Base-by-base conservation (phyloP, 2,113 vertebrate genomes). In the Suricata suricatta region DNA sequence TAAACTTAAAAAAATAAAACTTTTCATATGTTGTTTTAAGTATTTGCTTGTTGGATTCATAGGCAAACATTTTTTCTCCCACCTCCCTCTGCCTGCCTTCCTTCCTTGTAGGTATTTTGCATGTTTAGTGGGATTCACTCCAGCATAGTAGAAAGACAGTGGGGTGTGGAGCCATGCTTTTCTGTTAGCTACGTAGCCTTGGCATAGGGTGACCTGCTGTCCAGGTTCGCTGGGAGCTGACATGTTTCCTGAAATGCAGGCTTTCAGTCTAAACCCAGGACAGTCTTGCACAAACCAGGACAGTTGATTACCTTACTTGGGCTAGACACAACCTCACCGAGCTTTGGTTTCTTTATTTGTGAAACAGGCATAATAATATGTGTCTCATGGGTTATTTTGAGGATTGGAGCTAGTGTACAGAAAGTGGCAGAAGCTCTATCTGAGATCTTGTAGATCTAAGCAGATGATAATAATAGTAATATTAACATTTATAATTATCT, bases 31-130 rank as follows among this genome's bases (percentile, higher is more conserved):
- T 79, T 83, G 11, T 68, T 76, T 88, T 74, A 71, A 90, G 41
- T 85, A 44, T 87, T 90, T 31, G 50, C 12, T 95, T 92, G 33
- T 83, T 92, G 87, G 52, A 23, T 71, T 96, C 72, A 76, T n/a
- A 79, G 68, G 29, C 52, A 93, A 86, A 19, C 25, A 23, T 5
- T n/a, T 72, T 96, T 7, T 74, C 15, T 83, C 41, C 38, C n/a
- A 16, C 25, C 35, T 5, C 47, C 41, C 86, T 13, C 54, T 76
- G 33, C 14, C 6, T 63, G 16, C 44, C 13, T 41, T 21, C 27
- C 23, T 47, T 27, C 35, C 2, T 52, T 17, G 7, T 15, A 66
- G 86, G 19, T 72, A 80, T 85, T 96, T 95, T 84, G 5, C 63
- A n/a, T 60, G 14, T 71, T 79, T 52, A 64, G n/a, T 87, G 74